A percentile compares a stretch with the other conserved stretches of the same genome.
Evolutionary conservation across 92 coral and sea anemone genomes (phyloP).

Genomic region (Isaurus tuberculatus): DNA sequence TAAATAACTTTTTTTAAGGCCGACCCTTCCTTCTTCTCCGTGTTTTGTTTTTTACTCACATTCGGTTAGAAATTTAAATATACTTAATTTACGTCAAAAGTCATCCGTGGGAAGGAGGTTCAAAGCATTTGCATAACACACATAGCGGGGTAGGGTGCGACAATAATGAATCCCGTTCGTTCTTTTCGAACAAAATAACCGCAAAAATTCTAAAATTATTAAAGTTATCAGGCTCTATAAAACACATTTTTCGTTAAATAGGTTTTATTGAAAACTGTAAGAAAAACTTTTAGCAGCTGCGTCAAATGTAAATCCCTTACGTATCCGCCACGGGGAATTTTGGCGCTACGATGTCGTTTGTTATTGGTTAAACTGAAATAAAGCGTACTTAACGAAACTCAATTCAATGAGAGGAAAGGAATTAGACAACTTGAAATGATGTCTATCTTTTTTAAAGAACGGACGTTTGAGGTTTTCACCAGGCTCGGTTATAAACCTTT

Average conservation of each 20-base stretch:
- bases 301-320: background rate
- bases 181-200: background rate
- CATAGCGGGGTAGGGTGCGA: constrained; percentile 32
- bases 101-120: constrained; percentile 9
- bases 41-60: background rate
- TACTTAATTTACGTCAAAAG: constrained; percentile 43
- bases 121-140: constrained; percentile 26
- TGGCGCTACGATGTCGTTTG: background rate
- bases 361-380: constrained; percentile 17
- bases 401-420: background rate
- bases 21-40: background rate
- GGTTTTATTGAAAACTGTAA: too few species aligned
- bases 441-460: background rate
- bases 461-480: background rate
- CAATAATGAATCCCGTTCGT: background rate
- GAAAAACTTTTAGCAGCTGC: background rate
- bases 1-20: constrained; percentile 4
- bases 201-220: background rate
- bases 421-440: background rate
- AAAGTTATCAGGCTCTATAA: background rate
- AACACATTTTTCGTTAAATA: too few species aligned
- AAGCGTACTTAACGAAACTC: constrained; percentile 32
- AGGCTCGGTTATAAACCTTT: too few species aligned
- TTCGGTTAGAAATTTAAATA: background rate
- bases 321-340: constrained; percentile 5